phyloP scores from a whole-genome alignment of 2,888 invertebrate genomes.

The Drosophila buzzatii region DNA sequence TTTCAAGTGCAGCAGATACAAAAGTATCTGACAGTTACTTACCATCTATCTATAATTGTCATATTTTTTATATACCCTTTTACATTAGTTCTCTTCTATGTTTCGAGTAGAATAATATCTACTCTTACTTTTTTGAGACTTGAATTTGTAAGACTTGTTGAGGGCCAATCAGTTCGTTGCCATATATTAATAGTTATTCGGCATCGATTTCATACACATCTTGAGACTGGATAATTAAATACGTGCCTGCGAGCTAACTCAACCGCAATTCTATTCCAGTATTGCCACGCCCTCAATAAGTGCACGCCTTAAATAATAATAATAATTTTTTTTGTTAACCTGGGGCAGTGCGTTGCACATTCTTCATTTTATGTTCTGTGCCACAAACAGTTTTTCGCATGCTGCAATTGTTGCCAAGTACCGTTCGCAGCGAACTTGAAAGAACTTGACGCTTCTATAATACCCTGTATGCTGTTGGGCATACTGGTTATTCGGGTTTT shows the following conservation, averaged over 20 bases:
- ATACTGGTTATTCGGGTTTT: too few species aligned
- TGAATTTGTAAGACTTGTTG: not conserved
- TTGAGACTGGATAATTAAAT: constrained; percentile 9
- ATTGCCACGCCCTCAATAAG: constrained; percentile 43
- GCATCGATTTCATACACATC: not conserved
- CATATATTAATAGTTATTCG: not conserved
- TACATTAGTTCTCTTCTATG: not conserved
- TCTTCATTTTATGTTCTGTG: constrained; percentile 52
- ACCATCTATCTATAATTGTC: not conserved
- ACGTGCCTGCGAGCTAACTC: constrained; percentile 10
- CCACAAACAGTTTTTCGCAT: constrained; percentile 68
- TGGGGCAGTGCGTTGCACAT: constrained; percentile 39
- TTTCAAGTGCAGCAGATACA: not conserved
- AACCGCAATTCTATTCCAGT: constrained; percentile 14
- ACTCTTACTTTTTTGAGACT: too few species aligned
- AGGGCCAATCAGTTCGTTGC: not conserved
- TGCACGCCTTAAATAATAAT: constrained; percentile 56
- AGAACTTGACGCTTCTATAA: not conserved
- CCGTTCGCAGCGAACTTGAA: constrained; percentile 59
- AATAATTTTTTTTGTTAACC: constrained; percentile 39
- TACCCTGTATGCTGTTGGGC: not conserved
- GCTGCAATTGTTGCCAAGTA: constrained; percentile 79
- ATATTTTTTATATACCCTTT: not conserved
- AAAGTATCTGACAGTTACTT: not conserved
- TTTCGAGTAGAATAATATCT: not conserved